Percentiles rank a stretch among this genome's conserved stretches.
Conservation (phyloP, 1,140 invertebrate genomes). For the Drosophila rhopaloa region DNA sequence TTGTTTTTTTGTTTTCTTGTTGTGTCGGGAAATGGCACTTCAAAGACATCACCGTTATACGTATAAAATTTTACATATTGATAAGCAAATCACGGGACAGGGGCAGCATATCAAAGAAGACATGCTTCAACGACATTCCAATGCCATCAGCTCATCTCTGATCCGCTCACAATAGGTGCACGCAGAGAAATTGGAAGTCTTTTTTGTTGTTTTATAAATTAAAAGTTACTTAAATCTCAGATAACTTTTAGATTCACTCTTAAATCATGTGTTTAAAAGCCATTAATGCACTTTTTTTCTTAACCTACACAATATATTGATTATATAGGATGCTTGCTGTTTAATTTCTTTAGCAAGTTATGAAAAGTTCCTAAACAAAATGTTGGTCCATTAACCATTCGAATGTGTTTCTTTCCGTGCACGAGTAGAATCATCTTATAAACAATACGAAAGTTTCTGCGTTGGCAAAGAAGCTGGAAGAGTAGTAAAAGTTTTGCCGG, state of each 20-base stretch:
- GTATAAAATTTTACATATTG: conserved; percentile 56
- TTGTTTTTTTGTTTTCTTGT: conserved; percentile 25
- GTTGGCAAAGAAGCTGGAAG: conserved; percentile 32
- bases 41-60: conserved; percentile 53
- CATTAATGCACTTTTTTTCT: no score
- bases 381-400: no score
- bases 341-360: no score
- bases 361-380: no score
- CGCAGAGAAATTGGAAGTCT: background rate
- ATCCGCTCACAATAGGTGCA: conserved; percentile 22
- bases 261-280: no score
- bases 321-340: no score
- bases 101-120: conserved; percentile 37
- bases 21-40: conserved; percentile 43
- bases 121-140: conserved; percentile 51
- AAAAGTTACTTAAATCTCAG: background rate
- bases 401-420: background rate
- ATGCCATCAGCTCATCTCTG: conserved; percentile 45
- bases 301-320: no score
- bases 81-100: conserved; percentile 48
- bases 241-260: no score
- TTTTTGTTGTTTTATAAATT: no score
- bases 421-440: conserved; percentile 31
- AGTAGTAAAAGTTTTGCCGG: conserved; percentile 59
- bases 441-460: conserved; percentile 45